Evolutionary conservation across 2,797 vertebrate species (phyloP), one percentile per base, ranked within the genome.

Genomic region (Falco concolor): DNA sequence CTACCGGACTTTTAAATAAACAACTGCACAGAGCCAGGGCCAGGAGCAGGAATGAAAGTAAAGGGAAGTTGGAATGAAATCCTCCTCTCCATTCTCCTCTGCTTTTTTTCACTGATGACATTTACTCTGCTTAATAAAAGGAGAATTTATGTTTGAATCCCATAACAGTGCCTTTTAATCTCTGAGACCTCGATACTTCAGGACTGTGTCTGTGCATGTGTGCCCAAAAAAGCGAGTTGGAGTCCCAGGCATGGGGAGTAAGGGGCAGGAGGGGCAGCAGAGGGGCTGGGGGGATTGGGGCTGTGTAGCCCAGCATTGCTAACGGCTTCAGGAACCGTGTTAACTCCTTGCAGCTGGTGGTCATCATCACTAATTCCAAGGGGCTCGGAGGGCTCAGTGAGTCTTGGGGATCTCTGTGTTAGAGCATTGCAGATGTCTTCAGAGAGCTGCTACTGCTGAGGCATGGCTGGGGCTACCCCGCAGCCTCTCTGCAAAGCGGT

Each of bases 111-210:
- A 96, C 85, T 9, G 65, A 50, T 97, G 94, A 97, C 94, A 95
- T 97, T 97, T 96, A 94, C 94, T 95, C 95, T 96, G 77, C 87
- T 96, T 94, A 95, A 97, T 96, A 97, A 97, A 97, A 82, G 81
- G 85, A 94, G 90, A 94, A 97, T 95, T 96, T 96, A 96, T 95
- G 94, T 95, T 79, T 93, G 86, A 90, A 89, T 96, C 94, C 65
- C 89, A 60, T 88, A 81, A 88, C 59, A 69, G 79, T 92, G 86
- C 76, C 92, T 95, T 95, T 97, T 95, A 87, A 97, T 93, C 87
- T 92, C 86, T 0, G 0, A 47, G 87, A 84, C 72, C 72, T 90
- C 2, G 10, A 38, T 77, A 49, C 90, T 85, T 90, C 63, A 89
- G 45, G 40, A 18, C 28, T 5, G 4, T 3, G 12, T 57, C 40